phyloP scores from a whole-genome alignment of 2,113 vertebrate species.

The Hydrochoerus hydrochaeris region DNA sequence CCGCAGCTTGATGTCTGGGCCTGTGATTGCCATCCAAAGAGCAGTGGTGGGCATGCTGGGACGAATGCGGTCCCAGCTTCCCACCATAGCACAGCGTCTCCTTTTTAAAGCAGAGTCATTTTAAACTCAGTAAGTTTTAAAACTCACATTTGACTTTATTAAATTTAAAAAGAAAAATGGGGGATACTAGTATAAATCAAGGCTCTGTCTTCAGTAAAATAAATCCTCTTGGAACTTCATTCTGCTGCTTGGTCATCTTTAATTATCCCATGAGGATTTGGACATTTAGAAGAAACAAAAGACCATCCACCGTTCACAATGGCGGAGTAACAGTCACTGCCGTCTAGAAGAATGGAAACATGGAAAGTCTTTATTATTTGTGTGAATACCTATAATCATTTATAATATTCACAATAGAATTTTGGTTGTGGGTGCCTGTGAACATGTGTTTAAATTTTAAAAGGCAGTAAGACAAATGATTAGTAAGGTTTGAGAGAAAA shows the following conservation, averaged over 20 bases:
- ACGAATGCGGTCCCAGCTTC: constrained; percentile 74
- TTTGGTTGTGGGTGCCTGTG: neutral
- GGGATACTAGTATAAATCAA: constrained; percentile 8
- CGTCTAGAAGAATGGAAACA: neutral
- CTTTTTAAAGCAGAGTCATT: constrained; percentile 35
- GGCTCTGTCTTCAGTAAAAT: neutral
- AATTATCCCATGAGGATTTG: constrained; percentile 62
- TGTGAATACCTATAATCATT: neutral
- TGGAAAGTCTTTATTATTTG: neutral
- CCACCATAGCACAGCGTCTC: constrained; percentile 39
- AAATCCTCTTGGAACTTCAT: constrained; percentile 41
- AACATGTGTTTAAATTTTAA: constrained; percentile 8
- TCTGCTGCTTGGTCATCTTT: constrained; percentile 62
- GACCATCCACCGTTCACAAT: constrained; percentile 30
- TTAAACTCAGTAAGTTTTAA: constrained; percentile 43
- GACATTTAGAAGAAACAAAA: constrained; percentile 73
- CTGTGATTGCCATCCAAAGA: constrained; percentile 87
- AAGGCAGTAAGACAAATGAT: neutral
- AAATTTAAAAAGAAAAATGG: constrained; percentile 33
- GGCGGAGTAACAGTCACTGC: constrained; percentile 28
- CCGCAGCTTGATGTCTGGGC: constrained; percentile 86
- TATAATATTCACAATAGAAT: neutral
- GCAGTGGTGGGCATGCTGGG: constrained; percentile 74
- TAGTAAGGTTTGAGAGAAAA: constrained; percentile 1
- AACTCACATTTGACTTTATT: neutral